Evolutionary conservation across 2,888 invertebrate species (phyloP).

Genomic region (Apotomis betuletana): DNA sequence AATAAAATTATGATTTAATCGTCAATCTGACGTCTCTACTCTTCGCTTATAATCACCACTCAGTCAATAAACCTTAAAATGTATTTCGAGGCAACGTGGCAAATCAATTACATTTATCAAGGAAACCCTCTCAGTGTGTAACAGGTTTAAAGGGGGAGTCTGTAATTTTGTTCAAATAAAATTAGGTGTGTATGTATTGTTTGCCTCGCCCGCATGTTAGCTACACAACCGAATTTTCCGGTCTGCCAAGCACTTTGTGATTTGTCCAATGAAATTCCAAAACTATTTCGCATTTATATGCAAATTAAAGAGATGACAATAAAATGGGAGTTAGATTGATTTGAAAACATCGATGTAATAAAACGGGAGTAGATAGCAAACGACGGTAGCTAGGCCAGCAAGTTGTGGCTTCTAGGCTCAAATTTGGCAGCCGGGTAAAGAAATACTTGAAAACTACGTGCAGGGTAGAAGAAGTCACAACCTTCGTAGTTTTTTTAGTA

Average conservation of each 20-base stretch:
- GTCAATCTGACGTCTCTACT: too few relatives aligned
- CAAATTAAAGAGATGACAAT: conserved; percentile 26
- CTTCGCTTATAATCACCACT: conserved; percentile 3
- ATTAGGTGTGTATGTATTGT: conserved; percentile 49
- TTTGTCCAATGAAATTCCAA: conserved; percentile 53
- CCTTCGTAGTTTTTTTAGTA: too few relatives aligned
- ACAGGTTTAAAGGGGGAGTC: conserved; percentile 18
- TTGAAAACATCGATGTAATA: not conserved
- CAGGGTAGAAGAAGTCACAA: too few relatives aligned
- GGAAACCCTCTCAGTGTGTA: conserved; percentile 26
- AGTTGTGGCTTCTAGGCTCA: too few relatives aligned
- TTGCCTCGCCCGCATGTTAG: conserved; percentile 74
- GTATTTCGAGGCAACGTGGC: conserved; percentile 21
- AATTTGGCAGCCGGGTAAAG: too few relatives aligned
- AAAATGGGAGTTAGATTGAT: conserved; percentile 9
- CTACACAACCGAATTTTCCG: conserved; percentile 76
- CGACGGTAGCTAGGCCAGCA: too few relatives aligned
- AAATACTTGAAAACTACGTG: too few relatives aligned
- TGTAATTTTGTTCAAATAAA: conserved; percentile 41
- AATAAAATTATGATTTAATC: too few relatives aligned
- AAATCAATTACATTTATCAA: conserved; percentile 34
- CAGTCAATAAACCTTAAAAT: conserved; percentile 15
- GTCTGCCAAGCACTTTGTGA: conserved; percentile 75
- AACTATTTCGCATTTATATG: conserved; percentile 35
- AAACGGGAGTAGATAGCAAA: not conserved